These are phyloP conservation scores for Melanaphis sacchari DNA, from an alignment of 1,140 invertebrate species.

Conservation along the genomic window DNA sequence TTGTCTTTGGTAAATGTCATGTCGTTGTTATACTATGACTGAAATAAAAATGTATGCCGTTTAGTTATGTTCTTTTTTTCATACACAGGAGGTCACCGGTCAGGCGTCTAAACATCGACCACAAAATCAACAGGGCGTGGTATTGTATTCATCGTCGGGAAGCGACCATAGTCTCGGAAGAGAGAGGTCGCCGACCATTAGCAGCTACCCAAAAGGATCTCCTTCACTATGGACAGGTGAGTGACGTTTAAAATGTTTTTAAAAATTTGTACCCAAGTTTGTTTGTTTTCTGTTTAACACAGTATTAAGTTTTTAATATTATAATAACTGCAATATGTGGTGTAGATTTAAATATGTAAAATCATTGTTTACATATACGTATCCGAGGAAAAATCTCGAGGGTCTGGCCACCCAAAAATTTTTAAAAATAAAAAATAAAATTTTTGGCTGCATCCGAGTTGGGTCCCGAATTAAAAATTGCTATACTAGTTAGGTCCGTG, in stretches of 20 bases:
- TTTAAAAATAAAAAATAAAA: too few relatives aligned
- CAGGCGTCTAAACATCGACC: background rate
- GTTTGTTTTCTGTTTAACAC: too few relatives aligned
- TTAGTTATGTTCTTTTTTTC: background rate
- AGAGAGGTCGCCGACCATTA: constrained; percentile 34
- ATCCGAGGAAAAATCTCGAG: too few relatives aligned
- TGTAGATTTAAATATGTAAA: too few relatives aligned
- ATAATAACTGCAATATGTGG: background rate
- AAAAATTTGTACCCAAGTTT: background rate
- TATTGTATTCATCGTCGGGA: constrained; percentile 40
- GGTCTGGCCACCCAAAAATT: too few relatives aligned
- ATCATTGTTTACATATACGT: too few relatives aligned
- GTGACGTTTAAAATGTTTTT: background rate
- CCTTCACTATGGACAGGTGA: constrained; percentile 27
- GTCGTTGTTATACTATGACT: background rate
- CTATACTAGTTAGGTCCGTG: too few relatives aligned
- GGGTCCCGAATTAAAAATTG: too few relatives aligned
- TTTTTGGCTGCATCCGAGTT: too few relatives aligned
- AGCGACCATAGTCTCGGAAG: constrained; percentile 40
- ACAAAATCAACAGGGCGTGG: background rate
- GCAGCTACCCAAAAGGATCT: constrained; percentile 47
- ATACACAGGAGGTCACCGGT: background rate
- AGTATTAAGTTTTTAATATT: background rate
- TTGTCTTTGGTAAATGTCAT: constrained; percentile 24
- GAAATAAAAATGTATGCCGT: too few relatives aligned